A percentile compares a stretch with the other conserved stretches of the same genome.
These are phyloP conservation scores for Forbesichthys agassizii DNA, from an alignment of 2,113 vertebrate genomes.

Conservation along the genomic window DNA sequence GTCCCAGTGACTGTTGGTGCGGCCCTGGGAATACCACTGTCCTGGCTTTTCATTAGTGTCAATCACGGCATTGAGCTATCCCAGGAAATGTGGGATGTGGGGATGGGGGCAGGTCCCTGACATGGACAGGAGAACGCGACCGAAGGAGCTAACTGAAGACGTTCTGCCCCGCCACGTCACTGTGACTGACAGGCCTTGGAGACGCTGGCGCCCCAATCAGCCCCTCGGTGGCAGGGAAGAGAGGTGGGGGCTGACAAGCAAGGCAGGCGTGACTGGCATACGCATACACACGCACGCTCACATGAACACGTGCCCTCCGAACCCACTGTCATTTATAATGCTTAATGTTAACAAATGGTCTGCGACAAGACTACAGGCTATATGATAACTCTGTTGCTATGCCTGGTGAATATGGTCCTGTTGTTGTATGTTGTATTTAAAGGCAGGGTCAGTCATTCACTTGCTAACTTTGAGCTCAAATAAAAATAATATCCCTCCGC, in stretches of 20 bases:
- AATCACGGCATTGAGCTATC: conserved; percentile 66
- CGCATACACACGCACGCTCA: conserved; percentile 12
- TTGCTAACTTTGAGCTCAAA: too few relatives aligned
- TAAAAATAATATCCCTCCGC: too few relatives aligned
- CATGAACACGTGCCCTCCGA: conserved; percentile 31
- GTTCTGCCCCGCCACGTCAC: conserved; percentile 75
- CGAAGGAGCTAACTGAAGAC: conserved; percentile 66
- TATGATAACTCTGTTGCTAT: conserved; percentile 50
- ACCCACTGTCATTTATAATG: conserved; percentile 52
- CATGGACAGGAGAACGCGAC: conserved; percentile 13
- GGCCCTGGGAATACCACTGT: conserved; percentile 58
- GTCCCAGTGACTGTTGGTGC: conserved; percentile 65
- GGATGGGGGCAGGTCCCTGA: too few relatives aligned
- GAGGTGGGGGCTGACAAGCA: conserved; percentile 37
- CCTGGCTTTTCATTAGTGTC: conserved; percentile 80
- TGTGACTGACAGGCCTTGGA: conserved; percentile 71
- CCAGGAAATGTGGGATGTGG: conserved; percentile 13
- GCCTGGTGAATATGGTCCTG: background rate
- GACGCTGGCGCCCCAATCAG: conserved; percentile 60
- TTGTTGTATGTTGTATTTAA: too few relatives aligned
- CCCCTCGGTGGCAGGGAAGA: conserved; percentile 48
- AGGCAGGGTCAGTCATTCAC: too few relatives aligned
- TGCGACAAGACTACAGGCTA: conserved; percentile 48
- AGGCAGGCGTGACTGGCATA: conserved; percentile 17
- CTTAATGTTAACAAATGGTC: conserved; percentile 52